These are phyloP conservation scores for Otus sunia DNA, from an alignment of 2,113 vertebrate genomes.

Conservation along the genomic window DNA sequence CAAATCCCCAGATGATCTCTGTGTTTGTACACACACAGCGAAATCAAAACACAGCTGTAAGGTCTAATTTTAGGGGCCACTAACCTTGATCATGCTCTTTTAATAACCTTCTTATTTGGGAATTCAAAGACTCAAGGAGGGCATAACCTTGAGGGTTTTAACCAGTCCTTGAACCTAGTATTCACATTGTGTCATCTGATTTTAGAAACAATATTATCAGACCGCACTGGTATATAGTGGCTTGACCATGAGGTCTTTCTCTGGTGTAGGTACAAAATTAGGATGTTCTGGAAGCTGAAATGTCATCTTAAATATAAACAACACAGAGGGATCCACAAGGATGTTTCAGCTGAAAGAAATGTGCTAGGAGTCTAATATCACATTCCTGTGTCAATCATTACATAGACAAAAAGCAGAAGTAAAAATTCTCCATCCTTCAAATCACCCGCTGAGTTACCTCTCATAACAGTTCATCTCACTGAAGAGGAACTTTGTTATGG, in stretches of 20 bases:
- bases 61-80: constrained; percentile 26
- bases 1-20: not conserved
- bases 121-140: not conserved
- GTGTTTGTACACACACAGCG: not conserved
- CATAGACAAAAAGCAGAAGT: not conserved
- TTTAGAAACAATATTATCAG: constrained; percentile 14
- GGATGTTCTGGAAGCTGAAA: not conserved
- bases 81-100: constrained; percentile 3
- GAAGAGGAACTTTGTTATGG: not conserved
- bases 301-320: not conserved
- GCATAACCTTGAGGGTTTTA: not conserved
- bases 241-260: not conserved
- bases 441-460: not conserved
- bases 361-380: not conserved
- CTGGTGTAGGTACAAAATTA: not conserved
- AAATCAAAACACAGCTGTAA: constrained; percentile 44
- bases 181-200: not conserved
- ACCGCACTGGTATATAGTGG: not conserved
- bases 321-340: not conserved
- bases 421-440: not conserved
- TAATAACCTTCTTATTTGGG: not conserved
- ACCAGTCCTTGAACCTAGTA: not conserved
- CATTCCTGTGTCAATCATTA: not conserved
- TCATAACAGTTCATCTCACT: not conserved
- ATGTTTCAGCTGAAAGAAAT: not conserved